These are phyloP conservation scores for Phaetusa simplex DNA, from an alignment of 2,113 vertebrate genomes.

Conservation along the genomic window DNA sequence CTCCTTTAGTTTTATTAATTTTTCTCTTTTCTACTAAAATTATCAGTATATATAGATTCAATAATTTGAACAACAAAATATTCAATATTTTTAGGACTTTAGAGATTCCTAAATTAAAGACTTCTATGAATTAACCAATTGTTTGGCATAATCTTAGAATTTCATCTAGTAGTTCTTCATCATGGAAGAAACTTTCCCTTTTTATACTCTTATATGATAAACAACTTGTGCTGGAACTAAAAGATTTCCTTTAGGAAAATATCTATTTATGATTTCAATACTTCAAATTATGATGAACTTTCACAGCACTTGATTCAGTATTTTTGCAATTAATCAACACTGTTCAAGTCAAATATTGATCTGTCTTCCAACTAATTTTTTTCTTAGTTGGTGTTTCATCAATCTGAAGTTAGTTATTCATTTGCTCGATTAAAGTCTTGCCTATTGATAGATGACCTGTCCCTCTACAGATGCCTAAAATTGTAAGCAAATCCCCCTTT, in stretches of 20 bases:
- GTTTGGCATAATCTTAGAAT: neutral
- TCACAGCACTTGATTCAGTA: neutral
- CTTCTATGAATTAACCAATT: neutral
- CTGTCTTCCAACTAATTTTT: neutral
- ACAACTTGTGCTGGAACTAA: neutral
- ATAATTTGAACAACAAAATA: neutral
- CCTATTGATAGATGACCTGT: neutral
- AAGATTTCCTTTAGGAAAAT: neutral
- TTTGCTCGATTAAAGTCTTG: neutral
- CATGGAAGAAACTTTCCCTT: neutral
- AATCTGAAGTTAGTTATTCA: neutral
- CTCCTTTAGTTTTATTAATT: neutral
- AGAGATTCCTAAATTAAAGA: neutral
- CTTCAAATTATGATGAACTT: neutral
- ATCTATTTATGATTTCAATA: neutral
- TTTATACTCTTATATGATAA: neutral
- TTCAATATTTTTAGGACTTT: neutral
- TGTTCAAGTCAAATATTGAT: neutral
- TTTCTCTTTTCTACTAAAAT: neutral
- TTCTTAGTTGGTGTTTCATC: neutral
- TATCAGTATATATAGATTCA: neutral
- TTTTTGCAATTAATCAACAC: neutral
- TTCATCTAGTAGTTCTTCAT: neutral
- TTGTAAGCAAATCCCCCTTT: neutral
- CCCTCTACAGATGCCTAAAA: neutral